These are phyloP conservation scores for Poeciliopsis prolifica DNA, from an alignment of 2,113 vertebrate species.

Conservation along the genomic window DNA sequence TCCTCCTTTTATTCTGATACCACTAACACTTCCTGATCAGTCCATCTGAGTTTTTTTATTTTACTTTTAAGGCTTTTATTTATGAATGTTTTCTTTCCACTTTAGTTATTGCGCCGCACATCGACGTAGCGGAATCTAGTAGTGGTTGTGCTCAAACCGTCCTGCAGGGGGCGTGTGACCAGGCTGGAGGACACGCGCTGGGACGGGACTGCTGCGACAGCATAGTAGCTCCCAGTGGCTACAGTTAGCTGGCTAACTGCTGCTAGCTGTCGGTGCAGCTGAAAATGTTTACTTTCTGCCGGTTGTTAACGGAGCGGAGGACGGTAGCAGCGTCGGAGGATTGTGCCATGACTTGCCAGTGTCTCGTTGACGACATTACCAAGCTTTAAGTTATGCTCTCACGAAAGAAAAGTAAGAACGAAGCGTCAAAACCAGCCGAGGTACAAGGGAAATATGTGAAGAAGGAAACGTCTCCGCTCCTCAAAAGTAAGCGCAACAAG, in stretches of 20 bases:
- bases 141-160: not conserved
- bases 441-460: slow-evolving; percentile 98
- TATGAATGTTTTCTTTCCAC: too few species aligned
- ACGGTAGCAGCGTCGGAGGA: slow-evolving; percentile 27
- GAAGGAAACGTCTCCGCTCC: slow-evolving; percentile 95
- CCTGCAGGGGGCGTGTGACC: not conserved
- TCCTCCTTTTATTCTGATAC: too few species aligned
- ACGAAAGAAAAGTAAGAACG: slow-evolving; percentile 95
- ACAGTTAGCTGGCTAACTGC: slow-evolving; percentile 47
- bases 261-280: slow-evolving; percentile 23
- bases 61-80: too few species aligned
- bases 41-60: too few species aligned
- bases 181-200: slow-evolving; percentile 8
- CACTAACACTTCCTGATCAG: too few species aligned
- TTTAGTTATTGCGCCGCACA: too few species aligned
- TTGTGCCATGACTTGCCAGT: slow-evolving; percentile 44
- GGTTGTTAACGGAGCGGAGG: slow-evolving; percentile 15
- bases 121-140: not conserved
- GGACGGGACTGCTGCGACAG: slow-evolving; percentile 14
- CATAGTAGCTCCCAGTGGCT: slow-evolving; percentile 19
- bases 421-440: slow-evolving; percentile 94
- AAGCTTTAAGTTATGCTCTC: slow-evolving; percentile 88
- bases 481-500: slow-evolving; percentile 87
- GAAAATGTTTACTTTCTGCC: slow-evolving; percentile 54
- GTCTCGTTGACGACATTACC: slow-evolving; percentile 58